These are phyloP conservation scores for Phyllotis vaccarum DNA, from an alignment of 2,797 vertebrate genomes.

Conservation along the genomic window DNA sequence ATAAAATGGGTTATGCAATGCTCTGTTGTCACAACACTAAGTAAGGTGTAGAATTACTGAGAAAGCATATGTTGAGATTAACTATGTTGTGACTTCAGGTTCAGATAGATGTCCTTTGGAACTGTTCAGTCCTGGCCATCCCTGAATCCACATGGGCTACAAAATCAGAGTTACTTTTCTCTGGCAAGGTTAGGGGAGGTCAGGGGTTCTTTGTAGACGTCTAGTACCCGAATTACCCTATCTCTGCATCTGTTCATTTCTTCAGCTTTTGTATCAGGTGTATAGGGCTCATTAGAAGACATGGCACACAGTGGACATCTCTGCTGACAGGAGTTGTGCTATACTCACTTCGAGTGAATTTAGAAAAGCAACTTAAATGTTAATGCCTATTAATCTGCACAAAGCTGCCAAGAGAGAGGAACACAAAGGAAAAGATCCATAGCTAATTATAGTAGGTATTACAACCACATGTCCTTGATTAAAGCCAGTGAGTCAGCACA, in stretches of 20 bases:
- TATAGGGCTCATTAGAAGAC: background rate
- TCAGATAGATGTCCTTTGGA: background rate
- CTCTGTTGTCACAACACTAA: background rate
- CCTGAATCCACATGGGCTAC: background rate
- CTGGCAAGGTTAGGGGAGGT: background rate
- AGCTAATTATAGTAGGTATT: slow-evolving; percentile 75
- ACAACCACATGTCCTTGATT: slow-evolving; percentile 75
- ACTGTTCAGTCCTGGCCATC: background rate
- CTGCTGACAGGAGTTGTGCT: background rate
- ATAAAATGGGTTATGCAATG: background rate
- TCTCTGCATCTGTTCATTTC: background rate
- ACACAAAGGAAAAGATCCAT: background rate
- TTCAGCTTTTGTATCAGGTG: background rate
- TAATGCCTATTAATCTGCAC: background rate
- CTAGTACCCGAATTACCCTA: background rate
- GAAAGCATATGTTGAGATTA: background rate
- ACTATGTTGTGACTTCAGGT: background rate
- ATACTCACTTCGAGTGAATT: background rate
- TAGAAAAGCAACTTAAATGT: background rate
- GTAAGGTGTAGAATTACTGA: background rate
- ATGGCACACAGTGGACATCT: too few species aligned
- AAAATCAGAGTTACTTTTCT: background rate
- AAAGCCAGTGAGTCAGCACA: slow-evolving; percentile 64
- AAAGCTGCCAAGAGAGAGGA: background rate
- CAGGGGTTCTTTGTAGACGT: too few species aligned